Evolutionary conservation across 1,140 invertebrate species (phyloP), one percentile per base, ranked within the genome.

Genomic region (Laodelphax striatellus): DNA sequence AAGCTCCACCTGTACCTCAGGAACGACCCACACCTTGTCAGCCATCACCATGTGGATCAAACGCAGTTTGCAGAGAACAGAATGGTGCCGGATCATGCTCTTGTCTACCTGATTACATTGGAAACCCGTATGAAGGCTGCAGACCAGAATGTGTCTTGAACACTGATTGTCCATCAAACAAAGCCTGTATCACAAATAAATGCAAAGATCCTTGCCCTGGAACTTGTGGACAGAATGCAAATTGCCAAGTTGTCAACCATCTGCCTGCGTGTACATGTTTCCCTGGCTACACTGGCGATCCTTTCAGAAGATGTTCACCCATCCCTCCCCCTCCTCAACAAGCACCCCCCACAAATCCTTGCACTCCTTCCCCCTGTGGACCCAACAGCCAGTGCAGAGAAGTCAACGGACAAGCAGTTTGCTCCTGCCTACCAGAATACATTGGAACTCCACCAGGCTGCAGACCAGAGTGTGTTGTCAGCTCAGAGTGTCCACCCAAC

Each of bases 141-240:
- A 74, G 85, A 59, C 84, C 85, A 4, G 85, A 88, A 72, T 90
- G 88, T 70, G 78, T 80, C 1, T 70, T 85, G 6, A 83, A 86
- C 65, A 79, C 81, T 2, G 86, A 92, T 64, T 91, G 88, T 71
- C 70, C 83, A 1, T 79, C 80, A 17, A 81, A 83, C 62, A 80
- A 81, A 68, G 82, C 86, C 17, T 92, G 88, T 70, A 81, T 86
- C 34, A 82, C 81, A 67, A 80, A 83, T 60, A 86, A 84, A 73
- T 91, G 88, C 69, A 72, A 77, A 57, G 81, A 90, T 72, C 86
- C 86, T 24, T 91, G 88, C 67, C 82, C 82, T 14, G 85, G 83
- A 63, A 82, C 80, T 31, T 90, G 88, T 72, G 87, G 87, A 14
- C 69, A 76, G 2, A 86, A 89, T 70, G 82, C 87, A 16, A 74